Conservation (phyloP, 2,888 invertebrate species). For the Pandemis corylana region DNA sequence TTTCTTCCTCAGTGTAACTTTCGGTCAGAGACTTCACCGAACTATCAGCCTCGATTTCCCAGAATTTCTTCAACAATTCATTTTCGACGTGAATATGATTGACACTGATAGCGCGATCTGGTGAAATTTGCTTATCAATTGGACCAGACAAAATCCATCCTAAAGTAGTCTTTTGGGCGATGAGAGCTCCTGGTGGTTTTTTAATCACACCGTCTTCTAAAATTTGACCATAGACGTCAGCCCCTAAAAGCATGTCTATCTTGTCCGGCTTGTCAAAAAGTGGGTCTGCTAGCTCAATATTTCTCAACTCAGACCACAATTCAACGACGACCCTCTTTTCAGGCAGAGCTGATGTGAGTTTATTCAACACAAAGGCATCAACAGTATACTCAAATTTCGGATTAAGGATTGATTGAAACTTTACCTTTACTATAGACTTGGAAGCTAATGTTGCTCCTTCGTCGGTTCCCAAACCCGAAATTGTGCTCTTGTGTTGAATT, state of each 20-base stretch:
- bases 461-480: constrained; percentile 44
- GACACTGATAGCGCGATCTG: neutral
- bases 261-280: constrained; percentile 28
- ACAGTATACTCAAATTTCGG: constrained; percentile 30
- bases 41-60: neutral
- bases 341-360: constrained; percentile 42
- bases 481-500: constrained; percentile 34
- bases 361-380: constrained; percentile 44
- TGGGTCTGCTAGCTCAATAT: constrained; percentile 39
- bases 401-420: constrained; percentile 42
- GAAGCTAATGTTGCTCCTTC: constrained; percentile 8
- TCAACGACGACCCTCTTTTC: constrained; percentile 10
- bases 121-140: neutral
- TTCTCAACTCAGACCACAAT: constrained; percentile 21
- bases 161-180: constrained; percentile 44
- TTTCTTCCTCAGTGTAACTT: neutral
- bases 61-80: neutral
- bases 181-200: constrained; percentile 28
- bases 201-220: constrained; percentile 32
- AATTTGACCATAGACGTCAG: constrained; percentile 36
- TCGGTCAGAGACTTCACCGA: neutral
- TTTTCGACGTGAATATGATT: neutral
- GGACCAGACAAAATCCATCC: constrained; percentile 47
- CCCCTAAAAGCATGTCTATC: constrained; percentile 42
- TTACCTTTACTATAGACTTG: constrained; percentile 42